Percentiles rank a stretch among this genome's conserved stretches.
Evolutionary conservation across 1,140 invertebrate species (phyloP).

Genomic region (Mylabris phalerata): DNA sequence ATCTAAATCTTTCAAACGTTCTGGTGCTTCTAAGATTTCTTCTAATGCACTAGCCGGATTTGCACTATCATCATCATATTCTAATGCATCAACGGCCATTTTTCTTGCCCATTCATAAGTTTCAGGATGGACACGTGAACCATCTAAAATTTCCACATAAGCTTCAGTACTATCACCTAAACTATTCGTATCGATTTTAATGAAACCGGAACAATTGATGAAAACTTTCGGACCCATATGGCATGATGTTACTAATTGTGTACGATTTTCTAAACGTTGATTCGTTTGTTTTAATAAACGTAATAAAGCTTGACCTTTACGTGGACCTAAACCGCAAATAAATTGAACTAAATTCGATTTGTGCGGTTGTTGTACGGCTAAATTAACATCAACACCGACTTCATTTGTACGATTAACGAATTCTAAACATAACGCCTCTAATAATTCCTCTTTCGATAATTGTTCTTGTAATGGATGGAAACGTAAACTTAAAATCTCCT

Average conservation of each 20-base stretch:
- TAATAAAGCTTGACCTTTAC: constrained; percentile 87
- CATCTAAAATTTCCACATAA: constrained; percentile 94
- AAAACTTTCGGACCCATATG: constrained; percentile 98
- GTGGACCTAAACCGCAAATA: constrained; percentile 91
- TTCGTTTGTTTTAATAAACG: constrained; percentile 91
- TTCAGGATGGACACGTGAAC: constrained; percentile 96
- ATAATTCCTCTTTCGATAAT: constrained; percentile 72
- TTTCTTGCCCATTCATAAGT: constrained; percentile 99
- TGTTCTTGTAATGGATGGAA: constrained; percentile 87
- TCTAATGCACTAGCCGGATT: constrained; percentile 95
- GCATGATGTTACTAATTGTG: constrained; percentile 89
- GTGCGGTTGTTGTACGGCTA: constrained; percentile 80
- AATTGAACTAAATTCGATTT: constrained; percentile 93
- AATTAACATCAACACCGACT: constrained; percentile 98
- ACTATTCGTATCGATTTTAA: constrained; percentile 95
- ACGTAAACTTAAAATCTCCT: constrained; percentile 90
- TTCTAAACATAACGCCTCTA: constrained; percentile 81
- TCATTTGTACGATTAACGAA: constrained; percentile 94
- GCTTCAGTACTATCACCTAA: constrained; percentile 89
- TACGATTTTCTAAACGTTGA: constrained; percentile 88
- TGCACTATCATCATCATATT: constrained; percentile 93
- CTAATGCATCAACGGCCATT: constrained; percentile 98
- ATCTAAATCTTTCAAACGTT: constrained; percentile 93
- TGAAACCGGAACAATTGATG: constrained; percentile 98
- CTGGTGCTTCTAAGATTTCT: constrained; percentile 93